Conservation (phyloP, 2,797 vertebrate genomes). For the Sitta carolinensis region DNA sequence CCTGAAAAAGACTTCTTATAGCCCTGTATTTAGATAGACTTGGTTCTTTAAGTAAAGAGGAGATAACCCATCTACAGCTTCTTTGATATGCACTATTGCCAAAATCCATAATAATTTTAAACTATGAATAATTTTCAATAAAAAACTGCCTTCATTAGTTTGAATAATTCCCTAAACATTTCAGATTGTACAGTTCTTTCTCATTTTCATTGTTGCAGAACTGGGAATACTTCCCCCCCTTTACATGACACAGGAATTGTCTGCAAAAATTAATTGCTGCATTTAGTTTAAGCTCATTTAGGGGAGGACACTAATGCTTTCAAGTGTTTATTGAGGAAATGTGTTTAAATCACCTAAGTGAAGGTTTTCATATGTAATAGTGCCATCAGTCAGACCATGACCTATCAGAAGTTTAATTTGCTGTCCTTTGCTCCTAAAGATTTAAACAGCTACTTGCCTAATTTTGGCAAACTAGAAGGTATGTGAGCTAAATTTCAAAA, state of each 20-base stretch:
- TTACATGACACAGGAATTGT: not conserved
- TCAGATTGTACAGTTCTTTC: not conserved
- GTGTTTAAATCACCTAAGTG: not conserved
- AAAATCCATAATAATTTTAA: not conserved
- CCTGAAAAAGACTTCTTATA: not conserved
- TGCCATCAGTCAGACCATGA: not conserved
- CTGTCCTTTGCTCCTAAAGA: not conserved
- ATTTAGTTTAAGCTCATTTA: not conserved
- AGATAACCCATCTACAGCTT: not conserved
- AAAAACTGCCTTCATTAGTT: not conserved
- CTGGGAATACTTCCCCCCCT: not conserved
- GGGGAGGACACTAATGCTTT: not conserved
- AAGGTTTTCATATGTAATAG: not conserved
- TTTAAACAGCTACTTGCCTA: conserved; percentile 56
- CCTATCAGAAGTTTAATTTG: not conserved
- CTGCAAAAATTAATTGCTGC: not conserved
- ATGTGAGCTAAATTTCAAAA: conserved; percentile 43
- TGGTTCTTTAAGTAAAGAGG: not conserved
- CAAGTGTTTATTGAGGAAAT: not conserved
- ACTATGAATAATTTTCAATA: not conserved
- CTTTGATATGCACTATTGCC: not conserved
- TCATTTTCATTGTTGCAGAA: not conserved
- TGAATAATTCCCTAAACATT: not conserved
- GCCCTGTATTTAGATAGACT: not conserved
- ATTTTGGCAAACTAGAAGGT: conserved; percentile 46